These are phyloP conservation scores for Spialia ferax DNA, from an alignment of 2,888 invertebrate species.

Conservation along the genomic window DNA sequence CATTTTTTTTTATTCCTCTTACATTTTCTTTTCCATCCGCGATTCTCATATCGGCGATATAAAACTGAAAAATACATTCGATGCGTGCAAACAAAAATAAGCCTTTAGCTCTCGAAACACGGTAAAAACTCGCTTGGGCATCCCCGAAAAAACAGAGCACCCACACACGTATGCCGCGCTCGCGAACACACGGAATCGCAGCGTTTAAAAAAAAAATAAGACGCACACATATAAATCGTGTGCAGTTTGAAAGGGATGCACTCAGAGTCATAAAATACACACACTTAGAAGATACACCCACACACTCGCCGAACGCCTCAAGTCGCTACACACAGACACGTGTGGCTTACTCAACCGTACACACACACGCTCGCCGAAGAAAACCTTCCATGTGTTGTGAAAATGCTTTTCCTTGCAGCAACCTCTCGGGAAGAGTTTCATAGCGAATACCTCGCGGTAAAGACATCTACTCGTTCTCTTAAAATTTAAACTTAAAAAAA, in stretches of 20 bases:
- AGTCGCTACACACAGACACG: slow-evolving; percentile 68
- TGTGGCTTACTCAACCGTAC: slow-evolving; percentile 57
- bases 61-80: slow-evolving; percentile 86
- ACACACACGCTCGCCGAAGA: slow-evolving; percentile 73
- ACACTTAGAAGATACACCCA: slow-evolving; percentile 55
- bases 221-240: slow-evolving; percentile 84
- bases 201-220: slow-evolving; percentile 84
- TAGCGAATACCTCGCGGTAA: slow-evolving; percentile 87
- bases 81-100: slow-evolving; percentile 55
- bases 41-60: slow-evolving; percentile 86
- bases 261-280: slow-evolving; percentile 85
- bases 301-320: slow-evolving; percentile 55
- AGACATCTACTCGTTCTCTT: slow-evolving; percentile 79
- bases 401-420: slow-evolving; percentile 87
- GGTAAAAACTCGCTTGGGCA: slow-evolving; percentile 51
- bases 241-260: slow-evolving; percentile 87
- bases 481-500: slow-evolving; percentile 56
- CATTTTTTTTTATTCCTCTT: slow-evolving; percentile 83
- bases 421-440: slow-evolving; percentile 86
- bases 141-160: slow-evolving; percentile 73
- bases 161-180: slow-evolving; percentile 67
- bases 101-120: slow-evolving; percentile 48
- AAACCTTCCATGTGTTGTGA: slow-evolving; percentile 82
- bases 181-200: slow-evolving; percentile 68
- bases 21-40: slow-evolving; percentile 86